Conservation (phyloP, 2,113 vertebrate genomes). For the Erinaceus europaeus region DNA sequence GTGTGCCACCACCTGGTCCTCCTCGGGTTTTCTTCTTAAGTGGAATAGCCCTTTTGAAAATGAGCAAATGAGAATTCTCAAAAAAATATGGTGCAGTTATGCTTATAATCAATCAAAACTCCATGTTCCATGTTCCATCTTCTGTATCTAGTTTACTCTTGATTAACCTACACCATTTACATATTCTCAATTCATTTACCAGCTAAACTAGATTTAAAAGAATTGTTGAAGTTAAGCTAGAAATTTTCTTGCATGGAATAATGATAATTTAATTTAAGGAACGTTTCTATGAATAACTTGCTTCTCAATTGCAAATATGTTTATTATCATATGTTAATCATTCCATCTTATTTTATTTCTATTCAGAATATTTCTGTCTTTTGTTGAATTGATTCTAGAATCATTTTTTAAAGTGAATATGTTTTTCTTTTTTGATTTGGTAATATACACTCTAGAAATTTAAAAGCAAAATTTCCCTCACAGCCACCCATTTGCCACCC, state of each 20-base stretch:
- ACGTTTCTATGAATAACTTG: not conserved
- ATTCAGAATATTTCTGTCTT: too few relatives aligned
- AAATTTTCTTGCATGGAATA: not conserved
- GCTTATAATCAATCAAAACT: not conserved
- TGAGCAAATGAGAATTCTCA: not conserved
- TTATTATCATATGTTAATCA: too few relatives aligned
- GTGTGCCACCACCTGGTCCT: too few relatives aligned
- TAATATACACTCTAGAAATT: too few relatives aligned
- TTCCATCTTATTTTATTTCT: too few relatives aligned
- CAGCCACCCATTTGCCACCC: too few relatives aligned
- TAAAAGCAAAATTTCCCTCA: too few relatives aligned
- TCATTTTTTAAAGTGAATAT: too few relatives aligned
- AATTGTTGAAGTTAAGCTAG: not conserved
- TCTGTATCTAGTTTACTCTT: not conserved
- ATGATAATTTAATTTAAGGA: not conserved
- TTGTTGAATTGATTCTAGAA: too few relatives aligned
- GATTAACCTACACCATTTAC: not conserved
- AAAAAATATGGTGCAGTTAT: not conserved
- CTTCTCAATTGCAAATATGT: too few relatives aligned
- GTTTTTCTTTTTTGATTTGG: too few relatives aligned
- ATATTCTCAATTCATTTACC: not conserved
- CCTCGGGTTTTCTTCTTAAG: not conserved
- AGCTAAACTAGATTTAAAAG: rapidly evolving
- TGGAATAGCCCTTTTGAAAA: not conserved
- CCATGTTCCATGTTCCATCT: too few relatives aligned